These are phyloP conservation scores for Lagria hirta DNA, from an alignment of 2,888 invertebrate species.

Conservation along the genomic window DNA sequence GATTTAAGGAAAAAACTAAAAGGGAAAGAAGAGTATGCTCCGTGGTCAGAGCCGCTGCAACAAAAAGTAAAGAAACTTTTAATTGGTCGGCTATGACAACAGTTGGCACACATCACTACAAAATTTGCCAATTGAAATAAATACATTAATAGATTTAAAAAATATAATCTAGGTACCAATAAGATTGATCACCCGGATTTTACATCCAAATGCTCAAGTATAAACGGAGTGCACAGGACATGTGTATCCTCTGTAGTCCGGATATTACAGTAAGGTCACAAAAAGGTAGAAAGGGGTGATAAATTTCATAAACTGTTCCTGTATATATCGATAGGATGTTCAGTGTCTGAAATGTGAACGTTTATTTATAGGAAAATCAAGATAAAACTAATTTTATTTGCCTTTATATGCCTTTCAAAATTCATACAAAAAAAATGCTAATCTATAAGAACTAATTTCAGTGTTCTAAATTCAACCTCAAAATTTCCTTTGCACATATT, in stretches of 20 bases:
- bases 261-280: slow-evolving; percentile 22
- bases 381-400: slow-evolving; percentile 1
- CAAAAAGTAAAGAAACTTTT: slow-evolving; percentile 51
- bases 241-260: slow-evolving; percentile 18
- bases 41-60: slow-evolving; percentile 56
- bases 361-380: background rate
- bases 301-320: slow-evolving; percentile 28
- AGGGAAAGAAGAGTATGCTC: slow-evolving; percentile 49
- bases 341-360: too few species aligned
- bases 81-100: slow-evolving; percentile 53
- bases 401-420: background rate
- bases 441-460: too few species aligned
- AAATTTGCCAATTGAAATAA: slow-evolving; percentile 49
- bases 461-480: too few species aligned
- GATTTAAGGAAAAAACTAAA: slow-evolving; percentile 42
- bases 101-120: slow-evolving; percentile 53
- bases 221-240: slow-evolving; percentile 34
- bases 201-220: slow-evolving; percentile 33
- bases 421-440: background rate
- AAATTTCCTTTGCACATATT: too few species aligned
- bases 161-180: slow-evolving; percentile 10
- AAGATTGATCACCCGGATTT: slow-evolving; percentile 22
- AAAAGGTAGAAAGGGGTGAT: slow-evolving; percentile 19
- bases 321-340: slow-evolving; percentile 12
- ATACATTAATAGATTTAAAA: slow-evolving; percentile 7